Evolutionary conservation across 1,140 invertebrate genomes (phyloP), one percentile per base, ranked within the genome.

Genomic region (Pissodes strobi): DNA sequence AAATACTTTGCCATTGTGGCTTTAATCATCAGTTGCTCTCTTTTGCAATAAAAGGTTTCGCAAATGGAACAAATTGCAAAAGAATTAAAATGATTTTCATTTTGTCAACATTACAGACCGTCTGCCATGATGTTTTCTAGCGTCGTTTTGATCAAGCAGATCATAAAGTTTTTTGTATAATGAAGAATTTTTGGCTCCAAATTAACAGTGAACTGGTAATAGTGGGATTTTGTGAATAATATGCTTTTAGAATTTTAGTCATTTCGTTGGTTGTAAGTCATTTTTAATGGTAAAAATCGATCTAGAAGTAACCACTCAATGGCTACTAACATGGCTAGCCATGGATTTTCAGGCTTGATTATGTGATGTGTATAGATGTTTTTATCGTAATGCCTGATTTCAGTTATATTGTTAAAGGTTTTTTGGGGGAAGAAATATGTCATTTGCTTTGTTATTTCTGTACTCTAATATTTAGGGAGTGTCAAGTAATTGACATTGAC

Each of bases 41-140:
- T n/a, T n/a, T n/a, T n/a, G n/a, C n/a, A n/a, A n/a, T n/a, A n/a
- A n/a, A n/a, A n/a, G n/a, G n/a, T n/a, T n/a, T n/a, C n/a, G n/a
- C n/a, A n/a, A n/a, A n/a, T n/a, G n/a, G n/a, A n/a, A n/a, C n/a
- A n/a, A n/a, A n/a, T n/a, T n/a, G n/a, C n/a, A n/a, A n/a, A n/a
- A n/a, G n/a, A n/a, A n/a, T n/a, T n/a, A n/a, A n/a, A n/a, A n/a
- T n/a, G n/a, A n/a, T n/a, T n/a, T n/a, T 18, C 30, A 23, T 48
- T 53, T 53, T 53, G 49, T 38, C 49, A 53, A 53, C 49, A 38
- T 53, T 8, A 22, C 6, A 27, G 45, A 64, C 17, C 58, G 63
- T 72, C 75, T 77, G 76, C 77, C 77, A 78, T 78, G 75, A 78
- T 78, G 74, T 76, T 76, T 77, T n/a, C n/a, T n/a, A n/a, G n/a